Conservation (phyloP, 2,113 vertebrate genomes). For the Hemibagrus wyckioides region DNA sequence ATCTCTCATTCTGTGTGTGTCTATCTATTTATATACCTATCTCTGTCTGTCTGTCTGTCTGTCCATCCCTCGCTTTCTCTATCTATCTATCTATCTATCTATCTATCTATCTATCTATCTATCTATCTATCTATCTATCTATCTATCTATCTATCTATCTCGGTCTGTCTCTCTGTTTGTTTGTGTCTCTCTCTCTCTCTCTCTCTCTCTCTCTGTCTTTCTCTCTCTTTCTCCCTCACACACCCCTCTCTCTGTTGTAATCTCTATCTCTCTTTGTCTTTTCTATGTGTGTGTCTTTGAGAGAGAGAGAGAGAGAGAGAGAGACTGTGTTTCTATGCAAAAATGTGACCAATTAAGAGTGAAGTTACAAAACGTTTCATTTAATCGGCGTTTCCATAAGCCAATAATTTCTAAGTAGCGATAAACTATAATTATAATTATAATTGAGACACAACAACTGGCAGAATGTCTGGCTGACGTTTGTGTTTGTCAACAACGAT, state of each 20-base stretch:
- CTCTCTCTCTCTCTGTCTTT: too few species aligned
- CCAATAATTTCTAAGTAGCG: background rate
- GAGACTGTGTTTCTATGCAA: background rate
- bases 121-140: background rate
- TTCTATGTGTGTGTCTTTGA: background rate
- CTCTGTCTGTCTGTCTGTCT: background rate
- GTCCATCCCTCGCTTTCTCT: too few species aligned
- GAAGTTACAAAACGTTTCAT: background rate
- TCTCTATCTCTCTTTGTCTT: background rate
- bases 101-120: background rate
- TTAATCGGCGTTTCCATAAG: background rate
- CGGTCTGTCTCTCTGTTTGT: too few species aligned
- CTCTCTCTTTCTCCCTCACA: background rate
- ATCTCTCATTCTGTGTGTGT: too few species aligned
- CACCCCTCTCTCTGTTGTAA: too few species aligned
- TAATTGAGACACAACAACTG: background rate
- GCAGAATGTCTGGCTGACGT: background rate
- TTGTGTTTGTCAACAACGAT: background rate
- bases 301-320: too few species aligned
- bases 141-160: too few species aligned
- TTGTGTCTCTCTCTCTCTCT: too few species aligned
- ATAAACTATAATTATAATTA: background rate
- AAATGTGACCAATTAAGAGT: background rate
- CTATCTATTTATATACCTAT: too few species aligned
- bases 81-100: background rate